These are phyloP conservation scores for Carterocephalus palaemon DNA, from an alignment of 2,888 invertebrate genomes.

Conservation along the genomic window DNA sequence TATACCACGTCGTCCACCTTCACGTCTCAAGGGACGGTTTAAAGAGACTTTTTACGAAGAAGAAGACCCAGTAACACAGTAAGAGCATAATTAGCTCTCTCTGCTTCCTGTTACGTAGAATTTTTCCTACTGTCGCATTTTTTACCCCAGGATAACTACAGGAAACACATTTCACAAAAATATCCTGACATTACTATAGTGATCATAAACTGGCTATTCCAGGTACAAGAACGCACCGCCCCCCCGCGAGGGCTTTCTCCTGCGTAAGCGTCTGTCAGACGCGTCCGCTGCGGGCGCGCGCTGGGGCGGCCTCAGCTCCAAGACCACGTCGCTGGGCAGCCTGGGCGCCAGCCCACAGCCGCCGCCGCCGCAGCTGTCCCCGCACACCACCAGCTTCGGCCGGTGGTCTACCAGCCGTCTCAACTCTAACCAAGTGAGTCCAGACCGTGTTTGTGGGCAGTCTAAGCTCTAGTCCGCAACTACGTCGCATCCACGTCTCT, in stretches of 20 bases:
- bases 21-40: too few species aligned
- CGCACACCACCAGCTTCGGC: constrained; percentile 78
- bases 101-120: too few species aligned
- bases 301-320: constrained; percentile 85
- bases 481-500: constrained; percentile 93
- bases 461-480: too few species aligned
- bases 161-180: too few species aligned
- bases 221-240: constrained; percentile 83
- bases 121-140: too few species aligned
- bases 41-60: too few species aligned
- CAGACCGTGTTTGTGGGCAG: neutral
- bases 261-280: constrained; percentile 88
- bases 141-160: too few species aligned
- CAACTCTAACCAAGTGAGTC: constrained; percentile 81
- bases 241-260: constrained; percentile 87
- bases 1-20: too few species aligned
- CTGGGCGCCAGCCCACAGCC: constrained; percentile 81
- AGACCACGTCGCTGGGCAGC: constrained; percentile 91
- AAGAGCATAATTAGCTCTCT: too few species aligned
- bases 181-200: too few species aligned
- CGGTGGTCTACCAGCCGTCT: constrained; percentile 87
- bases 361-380: constrained; percentile 73
- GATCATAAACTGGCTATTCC: too few species aligned
- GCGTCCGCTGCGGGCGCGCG: constrained; percentile 79
- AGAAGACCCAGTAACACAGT: too few species aligned